Conservation (phyloP, 2,888 invertebrate genomes). For the Euproctis similis region DNA sequence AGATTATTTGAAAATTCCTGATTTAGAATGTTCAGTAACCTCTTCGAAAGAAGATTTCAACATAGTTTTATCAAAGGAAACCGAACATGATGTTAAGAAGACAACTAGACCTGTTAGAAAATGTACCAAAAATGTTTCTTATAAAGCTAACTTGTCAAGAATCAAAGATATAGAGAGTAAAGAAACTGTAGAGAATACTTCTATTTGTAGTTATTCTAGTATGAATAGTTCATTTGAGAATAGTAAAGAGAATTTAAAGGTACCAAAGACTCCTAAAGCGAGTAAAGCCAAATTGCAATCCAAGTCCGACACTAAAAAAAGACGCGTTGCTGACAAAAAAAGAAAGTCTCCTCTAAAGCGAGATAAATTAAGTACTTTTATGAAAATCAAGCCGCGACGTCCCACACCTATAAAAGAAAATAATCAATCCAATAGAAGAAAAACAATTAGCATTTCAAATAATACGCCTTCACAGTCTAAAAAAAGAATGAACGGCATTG, state of each 20-base stretch:
- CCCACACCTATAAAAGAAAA: constrained; percentile 47
- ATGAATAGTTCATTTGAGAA: constrained; percentile 29
- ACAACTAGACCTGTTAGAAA: constrained; percentile 51
- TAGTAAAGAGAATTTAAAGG: constrained; percentile 11
- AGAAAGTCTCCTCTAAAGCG: constrained; percentile 45
- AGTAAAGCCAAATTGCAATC: constrained; percentile 17
- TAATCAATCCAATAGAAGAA: constrained; percentile 30
- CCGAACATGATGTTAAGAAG: constrained; percentile 20
- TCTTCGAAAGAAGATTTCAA: constrained; percentile 29
- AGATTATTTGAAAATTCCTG: constrained; percentile 53
- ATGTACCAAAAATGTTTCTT: constrained; percentile 67
- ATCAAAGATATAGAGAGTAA: constrained; percentile 24
- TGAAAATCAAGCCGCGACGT: constrained; percentile 57
- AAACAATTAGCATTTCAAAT: constrained; percentile 19
- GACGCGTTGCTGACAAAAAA: constrained; percentile 27
- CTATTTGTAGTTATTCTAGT: constrained; percentile 36
- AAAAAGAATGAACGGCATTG: constrained; percentile 34
- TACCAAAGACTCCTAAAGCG: constrained; percentile 19
- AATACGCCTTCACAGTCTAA: constrained; percentile 21
- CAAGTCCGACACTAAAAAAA: constrained; percentile 16
- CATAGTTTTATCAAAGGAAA: constrained; percentile 18
- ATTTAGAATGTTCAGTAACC: constrained; percentile 37
- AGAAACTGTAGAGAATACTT: constrained; percentile 29
- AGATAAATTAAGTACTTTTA: constrained; percentile 43
- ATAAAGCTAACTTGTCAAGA: constrained; percentile 30